phyloP scores from a whole-genome alignment of 2,113 vertebrate species.

The Tamias sibiricus region DNA sequence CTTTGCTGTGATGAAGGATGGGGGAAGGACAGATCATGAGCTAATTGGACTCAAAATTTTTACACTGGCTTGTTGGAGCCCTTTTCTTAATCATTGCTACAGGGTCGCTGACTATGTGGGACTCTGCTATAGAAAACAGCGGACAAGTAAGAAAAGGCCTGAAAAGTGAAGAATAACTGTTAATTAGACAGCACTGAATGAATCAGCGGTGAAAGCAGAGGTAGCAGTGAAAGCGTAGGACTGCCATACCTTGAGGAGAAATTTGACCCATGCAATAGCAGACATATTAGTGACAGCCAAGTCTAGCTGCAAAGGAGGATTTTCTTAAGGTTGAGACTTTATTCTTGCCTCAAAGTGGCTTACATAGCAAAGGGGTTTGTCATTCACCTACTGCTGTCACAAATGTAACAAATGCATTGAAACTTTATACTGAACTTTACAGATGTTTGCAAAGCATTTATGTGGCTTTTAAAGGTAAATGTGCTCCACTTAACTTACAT shows the following conservation, averaged over 20 bases:
- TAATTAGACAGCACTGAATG: constrained; percentile 37
- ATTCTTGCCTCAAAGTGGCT: constrained; percentile 35
- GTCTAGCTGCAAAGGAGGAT: not conserved
- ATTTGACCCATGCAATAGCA: not conserved
- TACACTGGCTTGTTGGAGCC: not conserved
- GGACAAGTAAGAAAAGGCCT: not conserved
- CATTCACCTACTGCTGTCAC: constrained; percentile 22
- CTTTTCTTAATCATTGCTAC: constrained; percentile 30
- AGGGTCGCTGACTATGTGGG: not conserved
- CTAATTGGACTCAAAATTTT: constrained; percentile 35
- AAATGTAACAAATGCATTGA: constrained; percentile 46
- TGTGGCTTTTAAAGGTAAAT: not conserved
- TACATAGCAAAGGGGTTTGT: not conserved
- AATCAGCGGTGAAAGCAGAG: not conserved
- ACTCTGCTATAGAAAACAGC: not conserved
- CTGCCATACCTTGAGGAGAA: not conserved
- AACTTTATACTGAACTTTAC: constrained; percentile 41
- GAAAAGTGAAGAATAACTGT: constrained; percentile 3
- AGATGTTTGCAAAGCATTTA: constrained; percentile 55
- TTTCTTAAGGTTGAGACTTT: constrained; percentile 51
- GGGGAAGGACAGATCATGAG: not conserved
- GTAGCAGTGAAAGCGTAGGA: not conserved
- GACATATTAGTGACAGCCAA: constrained; percentile 25
- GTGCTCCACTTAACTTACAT: not conserved
- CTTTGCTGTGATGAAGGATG: not conserved